Evolutionary conservation across 2,888 invertebrate genomes (phyloP).

Genomic region (Silvanus unidentatus): DNA sequence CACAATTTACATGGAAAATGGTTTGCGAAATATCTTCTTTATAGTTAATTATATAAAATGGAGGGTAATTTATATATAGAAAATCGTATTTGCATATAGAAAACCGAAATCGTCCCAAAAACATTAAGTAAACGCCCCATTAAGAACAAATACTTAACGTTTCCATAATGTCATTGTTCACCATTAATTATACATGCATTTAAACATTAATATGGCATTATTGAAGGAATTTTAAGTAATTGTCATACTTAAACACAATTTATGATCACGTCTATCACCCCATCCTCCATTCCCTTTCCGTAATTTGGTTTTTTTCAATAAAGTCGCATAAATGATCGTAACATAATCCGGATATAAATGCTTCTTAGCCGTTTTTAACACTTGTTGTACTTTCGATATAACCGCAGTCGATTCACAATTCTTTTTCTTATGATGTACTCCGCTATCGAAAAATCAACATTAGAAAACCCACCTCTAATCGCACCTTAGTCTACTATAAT

Average conservation of each 20-base stretch:
- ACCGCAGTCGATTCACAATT: constrained; percentile 83
- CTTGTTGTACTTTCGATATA: constrained; percentile 76
- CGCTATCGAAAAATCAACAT: constrained; percentile 55
- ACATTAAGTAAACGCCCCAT: no score
- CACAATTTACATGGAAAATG: no score
- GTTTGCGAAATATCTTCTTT: no score
- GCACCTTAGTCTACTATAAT: no score
- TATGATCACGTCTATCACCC: constrained; percentile 86
- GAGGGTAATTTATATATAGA: no score
- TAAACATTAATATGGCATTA: no score
- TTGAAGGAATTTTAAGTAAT: constrained; percentile 17
- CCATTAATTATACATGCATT: no score
- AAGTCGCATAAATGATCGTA: constrained; percentile 59
- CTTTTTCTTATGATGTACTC: constrained; percentile 91
- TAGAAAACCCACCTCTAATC: constrained; percentile 2
- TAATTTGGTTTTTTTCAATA: constrained; percentile 67
- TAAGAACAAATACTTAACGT: no score
- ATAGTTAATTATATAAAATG: no score
- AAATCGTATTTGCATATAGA: no score
- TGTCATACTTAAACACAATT: constrained; percentile 73
- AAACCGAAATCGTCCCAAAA: no score
- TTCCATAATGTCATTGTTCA: no score
- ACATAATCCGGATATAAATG: constrained; percentile 68
- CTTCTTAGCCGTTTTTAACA: constrained; percentile 63
- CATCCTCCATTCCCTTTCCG: constrained; percentile 95